Evolutionary conservation across 2,113 vertebrate species (phyloP).

Genomic region (Dinomys branickii): DNA sequence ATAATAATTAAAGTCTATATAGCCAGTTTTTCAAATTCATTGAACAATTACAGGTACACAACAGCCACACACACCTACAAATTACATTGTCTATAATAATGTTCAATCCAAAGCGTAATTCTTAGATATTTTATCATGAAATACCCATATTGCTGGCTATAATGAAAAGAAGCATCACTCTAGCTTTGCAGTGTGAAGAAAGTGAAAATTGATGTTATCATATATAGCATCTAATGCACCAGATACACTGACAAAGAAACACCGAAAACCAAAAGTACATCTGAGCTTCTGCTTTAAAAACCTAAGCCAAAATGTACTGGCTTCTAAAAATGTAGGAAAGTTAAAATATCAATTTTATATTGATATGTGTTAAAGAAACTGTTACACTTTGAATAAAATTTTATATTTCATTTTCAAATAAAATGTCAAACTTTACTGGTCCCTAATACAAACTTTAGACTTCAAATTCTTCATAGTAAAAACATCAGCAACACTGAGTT

Average conservation of each 20-base stretch:
- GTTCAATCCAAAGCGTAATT: background rate
- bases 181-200: background rate
- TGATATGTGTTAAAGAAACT: background rate
- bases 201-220: background rate
- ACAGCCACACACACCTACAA: background rate
- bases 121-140: background rate
- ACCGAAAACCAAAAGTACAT: background rate
- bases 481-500: background rate
- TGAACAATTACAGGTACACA: background rate
- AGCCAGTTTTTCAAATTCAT: background rate
- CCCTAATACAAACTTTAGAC: background rate
- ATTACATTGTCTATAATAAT: background rate
- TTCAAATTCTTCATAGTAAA: background rate
- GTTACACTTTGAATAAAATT: background rate
- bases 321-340: slow-evolving; percentile 37
- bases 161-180: background rate
- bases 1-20: background rate
- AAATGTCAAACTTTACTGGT: background rate
- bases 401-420: background rate
- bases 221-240: background rate
- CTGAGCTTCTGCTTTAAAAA: background rate
- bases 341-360: background rate
- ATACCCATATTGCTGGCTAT: background rate
- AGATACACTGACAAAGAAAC: background rate
- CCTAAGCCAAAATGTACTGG: background rate